A percentile compares a stretch with the other conserved stretches of the same genome.
phyloP scores from a whole-genome alignment of 2,113 vertebrate species.

The Dascyllus trimaculatus region DNA sequence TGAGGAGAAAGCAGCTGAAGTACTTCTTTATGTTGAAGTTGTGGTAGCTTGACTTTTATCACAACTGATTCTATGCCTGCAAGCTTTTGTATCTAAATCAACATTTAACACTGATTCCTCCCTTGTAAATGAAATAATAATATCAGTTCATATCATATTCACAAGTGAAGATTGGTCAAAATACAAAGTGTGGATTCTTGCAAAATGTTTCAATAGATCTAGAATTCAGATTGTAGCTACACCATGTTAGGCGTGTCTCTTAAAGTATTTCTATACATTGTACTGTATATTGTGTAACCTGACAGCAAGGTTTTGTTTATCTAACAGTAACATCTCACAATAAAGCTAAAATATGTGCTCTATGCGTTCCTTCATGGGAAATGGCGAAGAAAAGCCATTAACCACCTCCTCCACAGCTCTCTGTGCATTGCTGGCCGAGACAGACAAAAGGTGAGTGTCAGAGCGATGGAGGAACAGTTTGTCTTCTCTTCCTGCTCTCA shows the following conservation, averaged over 20 bases:
- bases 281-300: neutral
- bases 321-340: constrained; percentile 1
- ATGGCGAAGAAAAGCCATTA: constrained; percentile 71
- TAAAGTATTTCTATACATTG: neutral
- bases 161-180: neutral
- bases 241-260: too few relatives aligned
- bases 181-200: neutral
- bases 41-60: neutral
- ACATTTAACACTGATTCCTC: neutral
- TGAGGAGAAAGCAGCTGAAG: neutral
- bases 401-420: constrained; percentile 37
- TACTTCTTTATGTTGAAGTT: constrained; percentile 5
- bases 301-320: constrained; percentile 6
- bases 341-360: constrained; percentile 30
- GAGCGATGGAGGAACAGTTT: constrained; percentile 83
- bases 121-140: neutral
- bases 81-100: neutral
- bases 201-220: neutral
- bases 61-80: neutral
- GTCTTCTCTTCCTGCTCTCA: constrained; percentile 78
- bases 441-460: constrained; percentile 85
- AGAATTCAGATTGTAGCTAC: neutral
- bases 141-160: neutral
- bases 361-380: constrained; percentile 85
- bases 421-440: constrained; percentile 77